Evolutionary conservation across 2,888 invertebrate genomes (phyloP).

Genomic region (Platycnemis pennipes): DNA sequence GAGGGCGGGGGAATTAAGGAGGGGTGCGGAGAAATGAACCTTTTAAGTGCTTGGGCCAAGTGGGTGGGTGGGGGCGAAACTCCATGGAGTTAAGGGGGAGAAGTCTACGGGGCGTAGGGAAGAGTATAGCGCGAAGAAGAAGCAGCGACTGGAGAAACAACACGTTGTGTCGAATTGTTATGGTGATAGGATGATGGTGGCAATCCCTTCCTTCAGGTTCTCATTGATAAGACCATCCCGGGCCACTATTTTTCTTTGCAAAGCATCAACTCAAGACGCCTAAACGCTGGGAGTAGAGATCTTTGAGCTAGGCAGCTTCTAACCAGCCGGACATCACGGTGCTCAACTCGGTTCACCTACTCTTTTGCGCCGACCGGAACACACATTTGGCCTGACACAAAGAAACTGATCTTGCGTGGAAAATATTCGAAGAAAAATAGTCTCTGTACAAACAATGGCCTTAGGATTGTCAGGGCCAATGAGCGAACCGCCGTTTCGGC

Average conservation of each 20-base stretch:
- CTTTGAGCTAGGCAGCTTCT: neutral
- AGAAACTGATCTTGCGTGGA: too few species aligned
- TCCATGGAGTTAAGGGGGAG: neutral
- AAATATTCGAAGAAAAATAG: too few species aligned
- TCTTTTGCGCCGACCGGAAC: neutral
- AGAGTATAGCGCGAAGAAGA: neutral
- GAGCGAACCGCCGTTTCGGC: too few species aligned
- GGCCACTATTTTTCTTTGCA: neutral
- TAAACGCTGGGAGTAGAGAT: neutral
- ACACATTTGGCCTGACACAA: too few species aligned
- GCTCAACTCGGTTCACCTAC: neutral
- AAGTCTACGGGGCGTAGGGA: neutral
- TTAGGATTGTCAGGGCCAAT: too few species aligned
- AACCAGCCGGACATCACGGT: too few species aligned
- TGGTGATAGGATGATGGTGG: neutral
- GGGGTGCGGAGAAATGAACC: constrained; percentile 23
- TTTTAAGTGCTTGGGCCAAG: constrained; percentile 11
- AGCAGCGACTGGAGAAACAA: neutral
- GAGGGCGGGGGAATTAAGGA: constrained; percentile 3
- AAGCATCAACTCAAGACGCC: neutral
- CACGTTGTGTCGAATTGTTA: neutral
- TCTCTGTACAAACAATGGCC: too few species aligned
- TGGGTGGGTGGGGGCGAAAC: neutral
- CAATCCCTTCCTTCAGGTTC: neutral
- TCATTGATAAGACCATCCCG: neutral